Evolutionary conservation across 2,797 vertebrate genomes (phyloP).

Genomic region (Hephaestus fuliginosus): DNA sequence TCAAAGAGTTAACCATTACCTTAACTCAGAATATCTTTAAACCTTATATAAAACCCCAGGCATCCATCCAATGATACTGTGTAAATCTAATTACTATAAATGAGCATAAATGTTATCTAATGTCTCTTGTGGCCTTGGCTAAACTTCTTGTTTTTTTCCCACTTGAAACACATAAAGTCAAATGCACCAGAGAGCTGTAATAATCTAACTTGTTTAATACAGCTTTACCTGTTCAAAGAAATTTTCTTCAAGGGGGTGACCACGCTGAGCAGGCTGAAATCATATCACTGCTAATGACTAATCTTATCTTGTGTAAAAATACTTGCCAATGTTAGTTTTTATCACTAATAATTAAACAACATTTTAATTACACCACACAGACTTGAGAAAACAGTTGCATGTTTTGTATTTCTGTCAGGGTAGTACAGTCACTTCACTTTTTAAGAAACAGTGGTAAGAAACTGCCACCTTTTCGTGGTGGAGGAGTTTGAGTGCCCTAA

Average conservation of each 20-base stretch:
- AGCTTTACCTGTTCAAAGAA: background rate
- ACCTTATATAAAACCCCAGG: accelerated
- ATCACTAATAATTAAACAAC: background rate
- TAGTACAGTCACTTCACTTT: too few relatives aligned
- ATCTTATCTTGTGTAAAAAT: slow-evolving; percentile 8
- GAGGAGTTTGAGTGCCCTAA: too few relatives aligned
- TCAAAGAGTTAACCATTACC: background rate
- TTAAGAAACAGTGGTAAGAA: background rate
- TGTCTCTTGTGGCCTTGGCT: slow-evolving; percentile 5
- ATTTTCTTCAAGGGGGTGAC: background rate
- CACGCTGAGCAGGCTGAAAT: slow-evolving; percentile 6
- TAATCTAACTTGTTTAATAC: slow-evolving; percentile 1
- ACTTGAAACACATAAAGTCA: background rate
- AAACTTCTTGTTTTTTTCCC: background rate
- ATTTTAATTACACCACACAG: slow-evolving; percentile 9
- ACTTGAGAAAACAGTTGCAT: background rate
- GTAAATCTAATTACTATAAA: slow-evolving; percentile 8
- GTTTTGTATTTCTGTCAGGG: background rate
- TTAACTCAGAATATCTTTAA: slow-evolving; percentile 8
- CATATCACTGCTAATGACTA: slow-evolving; percentile 2
- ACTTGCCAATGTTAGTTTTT: background rate
- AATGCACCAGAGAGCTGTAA: background rate
- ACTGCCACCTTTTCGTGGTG: too few relatives aligned
- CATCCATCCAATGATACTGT: background rate
- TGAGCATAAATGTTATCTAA: background rate